Base-by-base conservation (phyloP, 2,113 vertebrate genomes). In the Diadophis punctatus region DNA sequence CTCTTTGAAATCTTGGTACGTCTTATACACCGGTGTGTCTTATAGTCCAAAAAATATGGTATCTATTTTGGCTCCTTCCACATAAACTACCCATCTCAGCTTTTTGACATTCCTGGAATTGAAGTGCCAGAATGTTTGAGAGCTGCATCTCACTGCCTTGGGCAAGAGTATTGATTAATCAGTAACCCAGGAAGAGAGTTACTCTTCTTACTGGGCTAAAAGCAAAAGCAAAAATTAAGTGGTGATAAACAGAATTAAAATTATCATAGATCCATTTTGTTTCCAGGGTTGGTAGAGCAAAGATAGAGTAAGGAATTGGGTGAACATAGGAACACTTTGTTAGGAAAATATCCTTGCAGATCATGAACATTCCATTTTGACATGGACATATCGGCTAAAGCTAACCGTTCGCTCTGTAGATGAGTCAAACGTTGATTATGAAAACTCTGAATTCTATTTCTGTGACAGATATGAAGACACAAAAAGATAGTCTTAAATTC, bases 201-300 rank as follows among this genome's bases (percentile, higher is more conserved):
- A 60, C 94, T 94, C 51, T 89, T 96, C 96, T 96, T 94, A 94
- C 94, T 53, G 46, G 89, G 89, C 91, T 27, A 68, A 95, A 96
- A 95, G 58, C 88, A 39, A 34, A 68, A 7, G 34, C 34, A 53
- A 86, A 86, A 51, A 86, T 9, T 60, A 90, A 90, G 63, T 0
- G 0, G 1, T 63, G 95, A 95, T 88, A 89, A 95, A 96, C 94
- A 94, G 94, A 87, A 95, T 96, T 91, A 92, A 94, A 93, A 94
- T 92, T 90, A 91, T 27, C 30, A 0, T 9, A 23, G 90, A 93
- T 55, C 93, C 84, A 80, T 20, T 49, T 94, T 2, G 0, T 89
- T 34, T 8, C 46, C 58, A 88, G 48, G 91, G 68, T 87, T 89
- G 80, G 94, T 92, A 58, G 18, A 68, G 87, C 11, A 0, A 87